Evolutionary conservation across 2,797 vertebrate genomes (phyloP), one percentile per base, ranked within the genome.

Genomic region (Heteromormyrus szaboi): DNA sequence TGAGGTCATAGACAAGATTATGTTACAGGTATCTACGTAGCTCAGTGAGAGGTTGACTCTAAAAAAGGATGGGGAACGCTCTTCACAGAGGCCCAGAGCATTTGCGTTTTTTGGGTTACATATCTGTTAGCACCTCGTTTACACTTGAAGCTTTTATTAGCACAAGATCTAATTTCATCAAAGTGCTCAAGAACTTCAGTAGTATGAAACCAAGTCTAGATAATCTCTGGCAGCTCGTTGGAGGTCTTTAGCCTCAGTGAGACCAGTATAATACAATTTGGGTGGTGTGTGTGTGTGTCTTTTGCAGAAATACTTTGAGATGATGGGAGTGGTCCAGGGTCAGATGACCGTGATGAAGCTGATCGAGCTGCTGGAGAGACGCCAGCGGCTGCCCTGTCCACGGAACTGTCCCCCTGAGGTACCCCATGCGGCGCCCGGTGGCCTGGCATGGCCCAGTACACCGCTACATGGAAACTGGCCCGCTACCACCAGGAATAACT

Each of bases 281-380:
- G 44, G 51, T 25, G 25, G 12, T 29, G 22, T 54, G 7, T 56
- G 11, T 90, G 9, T 7, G 46, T 48, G 2, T 86, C 86, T 89
- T 90, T 89, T 92, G n/a, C 90, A 99, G 98, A 98, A 97, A 91
- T 98, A 97, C 90, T 84, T 91, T 0, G 97, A 98, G 89, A 96
- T 98, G 96, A 96, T 97, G 22, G 95, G 94, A 1, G n/a, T 88
- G 7, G 89, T 92, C 0, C 93, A 96, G 0, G 96, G 94, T 29
- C 96, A 96, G 92, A 97, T 98, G 96, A 97, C 95, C 0, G 93
- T 97, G 87, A 93, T 97, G 93, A 92, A 93, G 48, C 93, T 99
- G 79, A 96, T 97, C 0, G 95, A 94, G 83, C 90, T 97, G 48
- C 90, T 99, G 93, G 97, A 96, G 25, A 94, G 91, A 87, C 94